Evolutionary conservation across 2,797 vertebrate species (phyloP).

Genomic region (Ptychadena robeensis): DNA sequence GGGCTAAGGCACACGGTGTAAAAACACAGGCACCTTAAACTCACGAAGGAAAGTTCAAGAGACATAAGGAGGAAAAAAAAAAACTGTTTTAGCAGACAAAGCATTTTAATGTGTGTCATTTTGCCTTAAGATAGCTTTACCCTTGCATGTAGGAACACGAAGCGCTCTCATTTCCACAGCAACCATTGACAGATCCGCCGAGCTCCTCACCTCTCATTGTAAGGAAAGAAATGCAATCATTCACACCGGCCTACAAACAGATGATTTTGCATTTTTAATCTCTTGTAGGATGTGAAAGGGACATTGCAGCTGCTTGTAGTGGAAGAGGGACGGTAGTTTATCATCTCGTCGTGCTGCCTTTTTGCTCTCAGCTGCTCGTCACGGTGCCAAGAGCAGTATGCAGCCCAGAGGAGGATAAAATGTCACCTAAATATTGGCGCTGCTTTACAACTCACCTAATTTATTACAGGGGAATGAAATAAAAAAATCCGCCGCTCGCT

Average conservation of each 20-base stretch:
- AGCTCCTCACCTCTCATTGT: not conserved
- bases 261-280: constrained; percentile 21
- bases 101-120: constrained; percentile 50
- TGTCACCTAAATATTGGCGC: constrained; percentile 21
- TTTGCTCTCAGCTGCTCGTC: not conserved
- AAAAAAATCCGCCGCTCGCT: not conserved
- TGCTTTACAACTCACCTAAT: constrained; percentile 9
- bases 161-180: constrained; percentile 22
- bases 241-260: constrained; percentile 16
- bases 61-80: constrained; percentile 19
- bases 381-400: not conserved
- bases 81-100: constrained; percentile 43
- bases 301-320: constrained; percentile 12
- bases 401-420: constrained; percentile 17
- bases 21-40: constrained; percentile 19
- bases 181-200: constrained; percentile 2
- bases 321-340: not conserved
- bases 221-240: constrained; percentile 11
- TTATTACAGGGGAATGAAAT: not conserved
- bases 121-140: constrained; percentile 50
- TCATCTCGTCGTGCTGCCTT: not conserved
- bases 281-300: constrained; percentile 2
- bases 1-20: constrained; percentile 7
- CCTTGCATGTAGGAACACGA: constrained; percentile 46
- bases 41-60: constrained; percentile 31